phyloP scores from a whole-genome alignment of 2,113 vertebrate genomes.

The Osmerus mordax region DNA sequence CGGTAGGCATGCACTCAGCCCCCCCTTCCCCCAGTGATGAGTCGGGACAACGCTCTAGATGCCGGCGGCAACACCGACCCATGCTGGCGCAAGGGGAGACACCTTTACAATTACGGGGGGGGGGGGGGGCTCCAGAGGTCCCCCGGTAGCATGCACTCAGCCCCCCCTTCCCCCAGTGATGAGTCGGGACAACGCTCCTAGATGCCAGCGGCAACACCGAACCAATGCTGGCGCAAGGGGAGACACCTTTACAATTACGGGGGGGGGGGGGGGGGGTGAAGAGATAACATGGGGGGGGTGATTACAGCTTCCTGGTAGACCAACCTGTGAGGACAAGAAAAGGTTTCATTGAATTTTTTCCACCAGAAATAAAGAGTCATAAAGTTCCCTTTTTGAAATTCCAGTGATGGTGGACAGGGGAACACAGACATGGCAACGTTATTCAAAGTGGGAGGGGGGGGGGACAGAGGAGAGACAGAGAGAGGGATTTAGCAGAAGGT shows the following conservation, averaged over 20 bases:
- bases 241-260: too few relatives aligned
- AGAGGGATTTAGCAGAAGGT: slow-evolving; percentile 1
- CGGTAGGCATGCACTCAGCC: background rate
- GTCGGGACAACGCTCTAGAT: background rate
- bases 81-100: background rate
- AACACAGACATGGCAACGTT: background rate
- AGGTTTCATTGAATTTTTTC: slow-evolving; percentile 13
- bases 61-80: background rate
- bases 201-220: background rate
- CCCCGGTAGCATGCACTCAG: too few relatives aligned
- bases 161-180: background rate
- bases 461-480: slow-evolving; percentile 8
- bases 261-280: too few relatives aligned
- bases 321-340: too few relatives aligned
- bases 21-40: background rate
- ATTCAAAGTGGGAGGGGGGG: slow-evolving; percentile 20
- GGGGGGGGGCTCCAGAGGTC: background rate
- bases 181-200: background rate
- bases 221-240: background rate
- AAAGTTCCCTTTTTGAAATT: too few relatives aligned
- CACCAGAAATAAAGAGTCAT: too few relatives aligned
- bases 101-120: too few relatives aligned
- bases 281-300: background rate
- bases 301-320: too few relatives aligned
- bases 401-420: background rate